These are phyloP conservation scores for Pteria penguin DNA, from an alignment of 2,888 invertebrate genomes.

Conservation along the genomic window DNA sequence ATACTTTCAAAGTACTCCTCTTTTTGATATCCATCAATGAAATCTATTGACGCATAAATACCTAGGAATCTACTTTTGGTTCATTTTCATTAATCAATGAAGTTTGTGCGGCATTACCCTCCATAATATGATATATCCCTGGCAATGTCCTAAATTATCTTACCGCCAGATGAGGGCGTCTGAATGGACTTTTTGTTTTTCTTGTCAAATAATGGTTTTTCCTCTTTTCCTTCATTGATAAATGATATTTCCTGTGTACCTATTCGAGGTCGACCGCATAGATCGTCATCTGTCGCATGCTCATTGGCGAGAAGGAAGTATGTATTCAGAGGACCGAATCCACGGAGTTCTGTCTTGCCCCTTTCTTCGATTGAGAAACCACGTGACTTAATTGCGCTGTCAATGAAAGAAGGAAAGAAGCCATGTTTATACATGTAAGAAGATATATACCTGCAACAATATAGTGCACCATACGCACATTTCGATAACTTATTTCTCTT, in stretches of 20 bases:
- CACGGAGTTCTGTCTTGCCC: conserved; percentile 62
- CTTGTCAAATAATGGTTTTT: conserved; percentile 36
- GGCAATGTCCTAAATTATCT: no score
- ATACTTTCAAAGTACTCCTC: no score
- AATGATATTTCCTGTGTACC: conserved; percentile 48
- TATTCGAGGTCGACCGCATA: conserved; percentile 43
- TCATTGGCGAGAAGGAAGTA: conserved; percentile 61
- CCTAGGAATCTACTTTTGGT: no score
- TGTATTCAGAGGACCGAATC: conserved; percentile 58
- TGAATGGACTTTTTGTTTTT: conserved; percentile 45
- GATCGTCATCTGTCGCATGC: conserved; percentile 48
- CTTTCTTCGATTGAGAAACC: conserved; percentile 61
- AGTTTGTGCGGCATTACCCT: no score
- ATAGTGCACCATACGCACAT: no score
- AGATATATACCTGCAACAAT: not conserved
- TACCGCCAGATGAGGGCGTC: conserved; percentile 50
- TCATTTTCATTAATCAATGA: no score
- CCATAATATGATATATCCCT: no score
- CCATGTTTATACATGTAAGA: not conserved
- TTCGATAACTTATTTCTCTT: no score
- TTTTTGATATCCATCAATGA: no score
- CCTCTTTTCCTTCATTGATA: conserved; percentile 50
- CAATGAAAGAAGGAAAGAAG: conserved; percentile 8
- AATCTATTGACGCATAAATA: no score
- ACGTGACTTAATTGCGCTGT: conserved; percentile 54